A percentile compares a stretch with the other conserved stretches of the same genome.
phyloP scores from a whole-genome alignment of 2,797 vertebrate species.

The Sebastes umbrosus region DNA sequence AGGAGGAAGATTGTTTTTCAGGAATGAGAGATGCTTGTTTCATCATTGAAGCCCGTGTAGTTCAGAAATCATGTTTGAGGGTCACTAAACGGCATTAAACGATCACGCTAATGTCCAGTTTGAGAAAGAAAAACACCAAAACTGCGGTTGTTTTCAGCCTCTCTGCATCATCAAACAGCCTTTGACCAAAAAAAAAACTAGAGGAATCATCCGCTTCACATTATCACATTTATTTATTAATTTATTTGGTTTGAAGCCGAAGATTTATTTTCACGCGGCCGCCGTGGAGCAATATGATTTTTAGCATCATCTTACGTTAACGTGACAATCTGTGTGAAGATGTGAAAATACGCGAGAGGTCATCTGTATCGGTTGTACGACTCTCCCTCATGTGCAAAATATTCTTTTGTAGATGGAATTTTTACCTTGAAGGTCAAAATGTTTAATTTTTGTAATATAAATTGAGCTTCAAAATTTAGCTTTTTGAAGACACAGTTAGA shows the following conservation, averaged over 20 bases:
- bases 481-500: background rate
- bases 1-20: constrained; percentile 23
- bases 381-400: constrained; percentile 26
- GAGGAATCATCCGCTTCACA: constrained; percentile 55
- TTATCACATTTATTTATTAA: constrained; percentile 16
- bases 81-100: background rate
- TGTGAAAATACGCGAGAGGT: background rate
- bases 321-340: constrained; percentile 73
- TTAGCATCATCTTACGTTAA: constrained; percentile 54
- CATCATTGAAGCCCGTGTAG: constrained; percentile 16
- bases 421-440: constrained; percentile 35
- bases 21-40: constrained; percentile 23
- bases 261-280: constrained; percentile 36
- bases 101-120: constrained; percentile 19
- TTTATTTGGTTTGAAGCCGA: constrained; percentile 25
- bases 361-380: background rate
- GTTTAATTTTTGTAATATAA: constrained; percentile 17
- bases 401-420: constrained; percentile 17
- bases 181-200: constrained; percentile 80
- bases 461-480: constrained; percentile 20
- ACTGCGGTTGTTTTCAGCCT: constrained; percentile 29
- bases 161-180: constrained; percentile 74
- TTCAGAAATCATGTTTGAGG: constrained; percentile 28
- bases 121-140: constrained; percentile 25
- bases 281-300: constrained; percentile 43